These are phyloP conservation scores for Vollenhovia emeryi DNA, from an alignment of 1,140 invertebrate species.

Conservation along the genomic window DNA sequence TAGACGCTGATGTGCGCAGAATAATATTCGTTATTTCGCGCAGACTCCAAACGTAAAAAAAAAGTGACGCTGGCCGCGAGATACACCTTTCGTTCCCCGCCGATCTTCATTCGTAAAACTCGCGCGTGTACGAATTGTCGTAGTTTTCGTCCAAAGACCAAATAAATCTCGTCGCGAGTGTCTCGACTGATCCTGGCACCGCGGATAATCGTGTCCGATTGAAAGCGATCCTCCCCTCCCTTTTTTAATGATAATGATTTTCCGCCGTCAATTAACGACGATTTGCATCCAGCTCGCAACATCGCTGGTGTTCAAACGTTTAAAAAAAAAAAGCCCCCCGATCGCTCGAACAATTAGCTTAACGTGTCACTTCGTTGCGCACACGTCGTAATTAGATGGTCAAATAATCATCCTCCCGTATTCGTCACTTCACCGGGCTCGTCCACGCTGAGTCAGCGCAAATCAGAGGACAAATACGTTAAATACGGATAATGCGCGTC, in stretches of 20 bases:
- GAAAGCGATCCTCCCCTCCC: neutral
- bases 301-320: conserved; percentile 3
- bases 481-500: neutral
- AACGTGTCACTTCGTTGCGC: neutral
- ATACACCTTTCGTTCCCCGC: neutral
- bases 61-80: neutral
- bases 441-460: neutral
- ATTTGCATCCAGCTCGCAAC: neutral
- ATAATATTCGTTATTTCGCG: neutral
- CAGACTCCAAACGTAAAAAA: neutral
- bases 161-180: neutral
- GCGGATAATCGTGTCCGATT: neutral
- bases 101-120: neutral
- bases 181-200: neutral
- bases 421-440: conserved; percentile 31
- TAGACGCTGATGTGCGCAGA: neutral
- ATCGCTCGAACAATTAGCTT: neutral
- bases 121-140: neutral
- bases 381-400: conserved; percentile 9
- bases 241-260: conserved; percentile 7
- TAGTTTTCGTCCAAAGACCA: neutral
- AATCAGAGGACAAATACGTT: neutral
- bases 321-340: conserved; percentile 19
- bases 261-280: neutral
- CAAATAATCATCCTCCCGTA: conserved; percentile 36